A percentile compares a stretch with the other conserved stretches of the same genome.
These are phyloP conservation scores for Sycophaga agraensis DNA, from an alignment of 1,140 invertebrate genomes.

Conservation along the genomic window DNA sequence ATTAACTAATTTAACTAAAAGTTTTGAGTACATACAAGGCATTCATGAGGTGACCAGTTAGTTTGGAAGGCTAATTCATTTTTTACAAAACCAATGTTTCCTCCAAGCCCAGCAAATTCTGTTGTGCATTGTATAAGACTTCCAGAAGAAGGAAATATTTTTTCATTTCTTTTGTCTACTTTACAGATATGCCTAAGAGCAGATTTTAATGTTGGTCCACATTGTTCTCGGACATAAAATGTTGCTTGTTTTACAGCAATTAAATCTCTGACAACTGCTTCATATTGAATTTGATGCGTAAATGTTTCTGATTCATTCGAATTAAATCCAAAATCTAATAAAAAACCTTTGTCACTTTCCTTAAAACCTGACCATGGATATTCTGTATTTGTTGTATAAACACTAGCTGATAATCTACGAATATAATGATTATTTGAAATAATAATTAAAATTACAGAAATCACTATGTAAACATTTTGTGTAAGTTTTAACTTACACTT, in stretches of 20 bases:
- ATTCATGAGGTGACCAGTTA: conserved; percentile 69
- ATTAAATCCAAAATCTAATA: conserved; percentile 68
- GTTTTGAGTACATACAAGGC: conserved; percentile 59
- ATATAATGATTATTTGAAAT: conserved; percentile 27
- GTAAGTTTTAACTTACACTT: conserved; percentile 44
- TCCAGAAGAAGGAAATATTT: conserved; percentile 75
- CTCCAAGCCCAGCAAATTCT: conserved; percentile 85
- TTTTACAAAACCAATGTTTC: conserved; percentile 82
- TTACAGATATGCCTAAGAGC: conserved; percentile 75
- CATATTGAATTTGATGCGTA: conserved; percentile 81
- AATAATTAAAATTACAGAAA: conserved; percentile 10
- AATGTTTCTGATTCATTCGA: conserved; percentile 59
- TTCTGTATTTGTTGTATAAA: conserved; percentile 74
- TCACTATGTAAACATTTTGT: too few relatives aligned
- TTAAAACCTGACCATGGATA: conserved; percentile 81
- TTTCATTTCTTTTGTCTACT: conserved; percentile 76
- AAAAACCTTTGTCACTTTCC: conserved; percentile 64
- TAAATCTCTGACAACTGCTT: conserved; percentile 77
- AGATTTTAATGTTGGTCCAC: conserved; percentile 84
- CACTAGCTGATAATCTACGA: conserved; percentile 64
- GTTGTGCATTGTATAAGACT: conserved; percentile 67
- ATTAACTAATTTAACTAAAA: background rate
- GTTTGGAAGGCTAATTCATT: conserved; percentile 77
- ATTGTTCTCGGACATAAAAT: conserved; percentile 80
- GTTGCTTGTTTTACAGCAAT: conserved; percentile 64